A percentile compares a stretch with the other conserved stretches of the same genome.
Conservation (phyloP, 2,888 invertebrate genomes). For the Hesperia comma region DNA sequence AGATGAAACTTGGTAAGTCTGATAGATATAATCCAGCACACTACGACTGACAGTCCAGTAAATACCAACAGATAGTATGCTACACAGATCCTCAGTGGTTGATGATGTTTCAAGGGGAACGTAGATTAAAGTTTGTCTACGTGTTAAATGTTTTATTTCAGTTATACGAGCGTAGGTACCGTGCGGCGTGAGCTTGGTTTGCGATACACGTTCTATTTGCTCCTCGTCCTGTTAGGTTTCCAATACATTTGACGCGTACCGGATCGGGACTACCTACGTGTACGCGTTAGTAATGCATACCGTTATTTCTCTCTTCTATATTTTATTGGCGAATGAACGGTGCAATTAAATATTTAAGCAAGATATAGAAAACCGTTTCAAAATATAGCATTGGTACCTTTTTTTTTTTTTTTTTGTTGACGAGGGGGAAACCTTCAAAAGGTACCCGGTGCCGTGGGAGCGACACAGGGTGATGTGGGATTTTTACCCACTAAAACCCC, state of each 20-base stretch:
- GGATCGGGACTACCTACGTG: conserved; percentile 68
- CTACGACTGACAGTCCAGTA: too few species aligned
- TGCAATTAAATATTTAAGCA: conserved; percentile 14
- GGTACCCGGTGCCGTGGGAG: too few species aligned
- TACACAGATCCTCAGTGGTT: too few species aligned
- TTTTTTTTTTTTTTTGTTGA: too few species aligned
- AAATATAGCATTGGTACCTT: too few species aligned
- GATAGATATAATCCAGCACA: too few species aligned
- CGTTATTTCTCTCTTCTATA: conserved; percentile 13
- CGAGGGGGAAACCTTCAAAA: too few species aligned
- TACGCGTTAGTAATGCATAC: conserved; percentile 46
- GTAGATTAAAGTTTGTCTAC: not conserved
- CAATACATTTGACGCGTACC: conserved; percentile 77
- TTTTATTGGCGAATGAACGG: conserved; percentile 6
- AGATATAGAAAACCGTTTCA: too few species aligned
- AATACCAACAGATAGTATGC: too few species aligned
- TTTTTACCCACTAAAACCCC: too few species aligned
- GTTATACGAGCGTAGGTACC: conserved; percentile 38
- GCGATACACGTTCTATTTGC: conserved; percentile 74
- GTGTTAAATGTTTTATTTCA: conserved; percentile 19
- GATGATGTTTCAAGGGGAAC: not conserved
- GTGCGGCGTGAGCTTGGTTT: conserved; percentile 56
- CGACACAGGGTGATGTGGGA: too few species aligned
- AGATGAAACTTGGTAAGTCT: too few species aligned
- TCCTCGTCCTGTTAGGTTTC: conserved; percentile 82